phyloP scores from a whole-genome alignment of 2,797 vertebrate genomes.

The Octomys mimax region DNA sequence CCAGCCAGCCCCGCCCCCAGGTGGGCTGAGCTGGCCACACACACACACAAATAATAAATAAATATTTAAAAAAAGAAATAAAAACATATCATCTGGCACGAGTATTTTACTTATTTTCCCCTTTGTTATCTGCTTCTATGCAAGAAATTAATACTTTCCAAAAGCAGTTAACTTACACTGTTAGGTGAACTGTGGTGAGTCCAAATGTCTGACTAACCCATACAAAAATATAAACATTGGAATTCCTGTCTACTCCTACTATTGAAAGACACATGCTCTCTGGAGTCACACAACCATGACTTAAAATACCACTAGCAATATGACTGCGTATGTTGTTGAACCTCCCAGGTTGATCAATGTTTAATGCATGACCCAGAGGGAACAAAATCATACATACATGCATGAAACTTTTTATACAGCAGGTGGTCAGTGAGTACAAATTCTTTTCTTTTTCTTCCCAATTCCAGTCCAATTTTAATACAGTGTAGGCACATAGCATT shows the following conservation, averaged over 20 bases:
- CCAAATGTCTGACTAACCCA: constrained; percentile 8
- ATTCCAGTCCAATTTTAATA: constrained; percentile 2
- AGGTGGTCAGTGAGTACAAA: constrained; percentile 32
- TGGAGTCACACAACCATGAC: neutral
- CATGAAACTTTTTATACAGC: neutral
- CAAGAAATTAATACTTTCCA: constrained; percentile 39
- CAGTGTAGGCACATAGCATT: neutral
- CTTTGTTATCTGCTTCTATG: constrained; percentile 25
- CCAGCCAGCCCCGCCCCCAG: too few relatives aligned
- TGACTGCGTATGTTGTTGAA: constrained; percentile 2
- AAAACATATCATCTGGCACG: constrained; percentile 29
- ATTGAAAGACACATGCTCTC: constrained; percentile 33
- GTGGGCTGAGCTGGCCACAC: too few relatives aligned
- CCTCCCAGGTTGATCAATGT: constrained; percentile 16
- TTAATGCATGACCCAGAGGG: neutral
- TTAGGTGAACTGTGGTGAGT: neutral
- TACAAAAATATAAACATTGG: neutral
- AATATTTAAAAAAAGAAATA: constrained; percentile 55
- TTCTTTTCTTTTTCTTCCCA: constrained; percentile 37
- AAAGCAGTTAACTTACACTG: constrained; percentile 31
- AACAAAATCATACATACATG: constrained; percentile 43
- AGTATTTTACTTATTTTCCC: constrained; percentile 15
- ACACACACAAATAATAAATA: too few relatives aligned
- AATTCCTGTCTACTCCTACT: constrained; percentile 31
- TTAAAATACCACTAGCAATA: constrained; percentile 43